Evolutionary conservation across 2,888 invertebrate species (phyloP).

Genomic region (Drosophila mayaguana): DNA sequence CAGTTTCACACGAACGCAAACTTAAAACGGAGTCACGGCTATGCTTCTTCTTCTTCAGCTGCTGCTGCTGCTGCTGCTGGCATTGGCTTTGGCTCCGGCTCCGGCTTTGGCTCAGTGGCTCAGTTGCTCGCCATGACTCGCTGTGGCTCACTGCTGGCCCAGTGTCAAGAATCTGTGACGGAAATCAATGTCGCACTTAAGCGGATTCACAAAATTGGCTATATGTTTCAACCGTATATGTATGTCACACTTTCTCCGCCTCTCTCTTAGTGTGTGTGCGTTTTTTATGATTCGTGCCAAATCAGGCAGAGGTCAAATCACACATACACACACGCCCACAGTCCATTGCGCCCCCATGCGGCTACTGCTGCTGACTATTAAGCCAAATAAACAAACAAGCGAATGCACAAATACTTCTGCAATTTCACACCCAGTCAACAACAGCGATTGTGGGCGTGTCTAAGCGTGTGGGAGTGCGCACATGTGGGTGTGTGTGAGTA

Average conservation of each 20-base stretch:
- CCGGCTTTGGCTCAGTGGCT: constrained; percentile 22
- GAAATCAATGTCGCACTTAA: constrained; percentile 81
- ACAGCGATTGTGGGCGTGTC: constrained; percentile 40
- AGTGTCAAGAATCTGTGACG: constrained; percentile 76
- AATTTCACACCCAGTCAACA: constrained; percentile 18
- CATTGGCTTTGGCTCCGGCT: constrained; percentile 1
- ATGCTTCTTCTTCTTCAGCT: not conserved
- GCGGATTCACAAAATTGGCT: constrained; percentile 79
- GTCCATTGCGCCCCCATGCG: constrained; percentile 12
- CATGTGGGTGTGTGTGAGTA: constrained; percentile 23
- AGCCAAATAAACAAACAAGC: constrained; percentile 63
- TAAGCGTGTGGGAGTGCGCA: constrained; percentile 21
- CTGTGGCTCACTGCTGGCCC: constrained; percentile 42
- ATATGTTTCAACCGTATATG: constrained; percentile 56
- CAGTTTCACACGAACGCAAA: constrained; percentile 42
- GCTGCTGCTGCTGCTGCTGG: constrained; percentile 2
- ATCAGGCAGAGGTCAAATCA: constrained; percentile 29
- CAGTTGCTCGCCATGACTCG: not conserved
- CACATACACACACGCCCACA: constrained; percentile 21
- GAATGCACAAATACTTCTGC: constrained; percentile 27
- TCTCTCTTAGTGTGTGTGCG: not conserved
- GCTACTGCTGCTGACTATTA: constrained; percentile 48
- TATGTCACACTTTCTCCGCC: not conserved
- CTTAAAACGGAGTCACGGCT: constrained; percentile 12
- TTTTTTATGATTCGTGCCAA: constrained; percentile 16